These are phyloP conservation scores for Drosophila repleta DNA, from an alignment of 1,140 invertebrate species.

Conservation along the genomic window DNA sequence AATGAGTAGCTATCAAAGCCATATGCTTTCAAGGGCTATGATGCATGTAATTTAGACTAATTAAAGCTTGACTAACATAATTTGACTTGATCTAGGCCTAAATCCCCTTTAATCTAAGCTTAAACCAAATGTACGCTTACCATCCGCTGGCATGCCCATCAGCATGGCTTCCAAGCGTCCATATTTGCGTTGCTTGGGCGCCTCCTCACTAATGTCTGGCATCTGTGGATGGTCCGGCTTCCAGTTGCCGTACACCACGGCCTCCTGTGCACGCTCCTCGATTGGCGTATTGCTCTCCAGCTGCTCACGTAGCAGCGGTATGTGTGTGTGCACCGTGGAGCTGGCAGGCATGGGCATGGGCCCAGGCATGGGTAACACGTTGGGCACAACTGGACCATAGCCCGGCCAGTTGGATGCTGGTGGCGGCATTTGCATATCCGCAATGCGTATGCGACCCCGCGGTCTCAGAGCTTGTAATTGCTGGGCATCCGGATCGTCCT, in stretches of 20 bases:
- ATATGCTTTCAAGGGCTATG: no score
- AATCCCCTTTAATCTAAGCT: neutral
- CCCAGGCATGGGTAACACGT: neutral
- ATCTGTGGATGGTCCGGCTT: conserved; percentile 67
- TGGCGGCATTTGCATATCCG: conserved; percentile 48
- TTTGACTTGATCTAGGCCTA: neutral
- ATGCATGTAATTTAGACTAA: no score
- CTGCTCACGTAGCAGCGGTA: conserved; percentile 58
- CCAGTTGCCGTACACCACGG: conserved; percentile 77
- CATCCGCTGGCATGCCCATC: conserved; percentile 62
- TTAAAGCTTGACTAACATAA: neutral
- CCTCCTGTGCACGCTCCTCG: conserved; percentile 37
- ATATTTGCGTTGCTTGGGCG: conserved; percentile 56
- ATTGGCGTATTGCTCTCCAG: conserved; percentile 6
- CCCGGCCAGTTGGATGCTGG: conserved; percentile 37
- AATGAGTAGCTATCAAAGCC: no score
- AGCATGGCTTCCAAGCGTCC: conserved; percentile 66
- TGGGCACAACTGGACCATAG: conserved; percentile 11
- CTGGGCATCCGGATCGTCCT: conserved; percentile 36
- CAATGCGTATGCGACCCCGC: conserved; percentile 68
- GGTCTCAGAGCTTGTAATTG: conserved; percentile 59
- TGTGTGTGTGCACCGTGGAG: conserved; percentile 65
- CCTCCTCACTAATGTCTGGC: conserved; percentile 29
- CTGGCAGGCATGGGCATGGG: conserved; percentile 26
- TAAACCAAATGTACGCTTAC: conserved; percentile 27